Evolutionary conservation across 2,888 invertebrate species (phyloP).

Genomic region (Hydroisotoma schaefferi): DNA sequence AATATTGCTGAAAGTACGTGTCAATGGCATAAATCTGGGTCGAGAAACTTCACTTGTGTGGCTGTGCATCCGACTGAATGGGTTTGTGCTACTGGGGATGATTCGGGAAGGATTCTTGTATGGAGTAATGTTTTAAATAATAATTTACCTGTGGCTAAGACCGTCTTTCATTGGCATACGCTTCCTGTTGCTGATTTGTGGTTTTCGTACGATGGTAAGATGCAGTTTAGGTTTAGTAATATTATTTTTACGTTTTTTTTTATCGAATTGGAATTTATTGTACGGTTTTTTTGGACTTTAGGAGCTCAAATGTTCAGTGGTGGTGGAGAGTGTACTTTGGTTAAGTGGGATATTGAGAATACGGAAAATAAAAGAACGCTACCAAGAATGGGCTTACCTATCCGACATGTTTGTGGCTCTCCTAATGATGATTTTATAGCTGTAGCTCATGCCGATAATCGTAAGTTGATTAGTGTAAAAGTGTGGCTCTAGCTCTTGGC

Average conservation of each 20-base stretch:
- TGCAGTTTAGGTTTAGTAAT: not conserved
- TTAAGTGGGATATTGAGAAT: constrained; percentile 66
- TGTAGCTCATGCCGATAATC: constrained; percentile 67
- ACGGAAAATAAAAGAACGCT: constrained; percentile 59
- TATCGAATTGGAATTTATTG: not conserved
- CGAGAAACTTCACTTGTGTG: constrained; percentile 60
- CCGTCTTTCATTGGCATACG: constrained; percentile 73
- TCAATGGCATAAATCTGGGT: constrained; percentile 37
- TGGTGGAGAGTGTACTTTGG: constrained; percentile 72
- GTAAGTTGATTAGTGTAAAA: constrained; percentile 49
- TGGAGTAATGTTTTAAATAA: constrained; percentile 56
- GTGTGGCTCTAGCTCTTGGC: not conserved
- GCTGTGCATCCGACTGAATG: constrained; percentile 65
- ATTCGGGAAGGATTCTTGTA: constrained; percentile 61
- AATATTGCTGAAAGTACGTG: constrained; percentile 16
- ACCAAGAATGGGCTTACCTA: constrained; percentile 67
- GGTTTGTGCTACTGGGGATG: constrained; percentile 66
- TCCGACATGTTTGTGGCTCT: constrained; percentile 63
- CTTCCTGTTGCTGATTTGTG: constrained; percentile 64
- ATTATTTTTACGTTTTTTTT: not conserved
- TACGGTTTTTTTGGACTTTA: constrained; percentile 31
- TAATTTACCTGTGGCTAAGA: constrained; percentile 51
- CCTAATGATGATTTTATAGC: constrained; percentile 63
- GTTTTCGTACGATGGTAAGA: constrained; percentile 60
- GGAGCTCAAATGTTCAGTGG: constrained; percentile 71